Evolutionary conservation across 2,797 vertebrate species (phyloP).

Genomic region (Sebastolobus altivelis): DNA sequence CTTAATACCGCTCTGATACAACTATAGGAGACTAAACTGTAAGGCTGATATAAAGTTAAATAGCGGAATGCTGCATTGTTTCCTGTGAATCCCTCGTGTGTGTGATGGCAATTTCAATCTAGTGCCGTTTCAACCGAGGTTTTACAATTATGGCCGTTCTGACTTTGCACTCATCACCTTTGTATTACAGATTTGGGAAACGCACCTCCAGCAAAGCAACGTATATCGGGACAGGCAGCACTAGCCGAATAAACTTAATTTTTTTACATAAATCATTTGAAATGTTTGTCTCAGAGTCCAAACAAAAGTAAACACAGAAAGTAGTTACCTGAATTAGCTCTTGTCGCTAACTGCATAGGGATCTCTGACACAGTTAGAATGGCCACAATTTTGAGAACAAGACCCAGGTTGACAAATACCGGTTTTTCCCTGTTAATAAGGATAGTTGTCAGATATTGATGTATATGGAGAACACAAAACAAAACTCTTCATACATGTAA

Average conservation of each 20-base stretch:
- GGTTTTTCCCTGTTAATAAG: not conserved
- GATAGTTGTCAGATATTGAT: not conserved
- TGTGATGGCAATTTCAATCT: not conserved
- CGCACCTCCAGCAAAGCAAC: no score
- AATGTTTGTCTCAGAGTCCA: no score
- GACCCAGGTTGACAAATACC: not conserved
- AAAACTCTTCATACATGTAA: not conserved
- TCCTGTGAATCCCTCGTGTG: no score
- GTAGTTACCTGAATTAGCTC: not conserved
- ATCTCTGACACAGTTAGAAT: not conserved
- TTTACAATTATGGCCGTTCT: no score
- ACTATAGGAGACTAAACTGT: not conserved
- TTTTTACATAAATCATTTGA: not conserved
- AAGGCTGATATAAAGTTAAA: not conserved
- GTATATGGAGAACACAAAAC: not conserved
- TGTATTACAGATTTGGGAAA: no score
- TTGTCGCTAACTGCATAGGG: not conserved
- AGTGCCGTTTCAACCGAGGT: not conserved
- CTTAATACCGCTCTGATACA: not conserved
- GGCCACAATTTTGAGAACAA: not conserved
- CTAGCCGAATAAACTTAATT: rapidly evolving
- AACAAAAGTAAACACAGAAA: not conserved
- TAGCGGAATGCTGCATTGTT: not conserved
- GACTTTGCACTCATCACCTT: no score
- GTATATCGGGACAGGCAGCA: not conserved